phyloP scores from a whole-genome alignment of 2,888 invertebrate genomes.

The Archaeoteleia sp. region DNA sequence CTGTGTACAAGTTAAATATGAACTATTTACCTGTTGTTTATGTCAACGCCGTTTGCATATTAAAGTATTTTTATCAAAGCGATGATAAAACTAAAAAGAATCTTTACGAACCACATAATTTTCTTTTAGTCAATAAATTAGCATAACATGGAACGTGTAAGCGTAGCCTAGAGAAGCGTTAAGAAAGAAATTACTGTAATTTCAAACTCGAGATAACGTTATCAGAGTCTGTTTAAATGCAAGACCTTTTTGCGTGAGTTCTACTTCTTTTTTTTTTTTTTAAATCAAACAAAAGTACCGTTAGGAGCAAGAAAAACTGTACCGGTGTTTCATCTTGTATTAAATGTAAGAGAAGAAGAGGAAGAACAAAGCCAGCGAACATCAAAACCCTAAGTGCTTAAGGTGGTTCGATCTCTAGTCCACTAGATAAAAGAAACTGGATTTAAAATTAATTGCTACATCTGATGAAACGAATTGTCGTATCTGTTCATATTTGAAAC shows the following conservation, averaged over 20 bases:
- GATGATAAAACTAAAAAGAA: constrained; percentile 30
- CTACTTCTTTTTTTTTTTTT: constrained; percentile 8
- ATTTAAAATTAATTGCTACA: too few relatives aligned
- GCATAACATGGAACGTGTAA: constrained; percentile 21
- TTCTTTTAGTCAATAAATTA: constrained; percentile 21
- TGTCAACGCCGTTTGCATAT: constrained; percentile 1
- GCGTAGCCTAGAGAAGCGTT: constrained; percentile 16
- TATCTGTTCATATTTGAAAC: too few relatives aligned
- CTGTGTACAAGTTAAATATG: constrained; percentile 22
- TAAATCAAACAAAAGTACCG: constrained; percentile 34
- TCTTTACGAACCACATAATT: not conserved
- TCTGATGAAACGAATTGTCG: too few relatives aligned
- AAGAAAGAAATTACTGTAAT: constrained; percentile 41
- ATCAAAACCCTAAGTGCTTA: too few relatives aligned
- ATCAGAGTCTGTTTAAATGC: constrained; percentile 39
- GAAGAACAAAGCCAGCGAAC: too few relatives aligned
- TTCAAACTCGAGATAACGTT: constrained; percentile 42
- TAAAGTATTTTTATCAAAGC: too few relatives aligned
- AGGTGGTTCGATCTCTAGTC: too few relatives aligned
- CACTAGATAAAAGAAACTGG: too few relatives aligned
- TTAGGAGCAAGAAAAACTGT: constrained; percentile 22
- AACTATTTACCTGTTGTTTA: constrained; percentile 13
- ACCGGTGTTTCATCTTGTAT: constrained; percentile 20
- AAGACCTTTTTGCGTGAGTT: constrained; percentile 33
- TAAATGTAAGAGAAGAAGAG: too few relatives aligned